Base-by-base conservation (phyloP, 2,888 invertebrate species). In the Mesochorus sp. region DNA sequence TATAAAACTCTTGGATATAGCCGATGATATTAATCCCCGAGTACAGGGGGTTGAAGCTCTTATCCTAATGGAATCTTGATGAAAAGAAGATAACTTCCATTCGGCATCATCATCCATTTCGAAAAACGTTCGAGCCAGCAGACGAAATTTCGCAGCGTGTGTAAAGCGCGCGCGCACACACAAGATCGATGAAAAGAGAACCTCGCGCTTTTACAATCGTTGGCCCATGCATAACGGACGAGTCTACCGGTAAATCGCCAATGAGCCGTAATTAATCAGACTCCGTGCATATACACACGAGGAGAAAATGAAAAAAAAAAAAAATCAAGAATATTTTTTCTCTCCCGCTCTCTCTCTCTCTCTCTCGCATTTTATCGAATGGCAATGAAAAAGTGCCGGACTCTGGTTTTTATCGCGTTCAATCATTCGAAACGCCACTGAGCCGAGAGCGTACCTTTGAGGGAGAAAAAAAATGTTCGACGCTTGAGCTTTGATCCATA, bases 51-150 rank as follows among this genome's bases (percentile, higher is more conserved):
- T 80, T 71, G 72, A 78, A 24, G 51, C 49, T 64, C 61, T 78
- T 81, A 81, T 81, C 80, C 64, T 81, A 80, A 81, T 81, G 49
- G 79, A 81, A 81, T 81, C 80, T 66, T 34, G 55, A 44, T 26
- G 44, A 44, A 21, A 17, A 26, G 17, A 10, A 53, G 61, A 53
- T 57, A 19, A 57, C 55, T 28, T 34, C 64, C 28, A 42, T 39
- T 44, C 21, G 14, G 21, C 10, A 26, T 31, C 31, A 31, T 3
- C 31, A 64, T 44, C 61, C 49, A 28, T 31, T 39, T 26, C 53
- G 55, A 67, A 10, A 12, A 19, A n/a, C n/a, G n/a, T n/a, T n/a
- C n/a, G n/a, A n/a, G n/a, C n/a, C n/a, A n/a, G n/a, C n/a, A n/a
- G n/a, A n/a, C n/a, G n/a, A n/a, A n/a, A n/a, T n/a, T n/a, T n/a